Evolutionary conservation across 2,888 invertebrate genomes (phyloP), one percentile per base, ranked within the genome.

Genomic region (Pollenia griseotomentosa): DNA sequence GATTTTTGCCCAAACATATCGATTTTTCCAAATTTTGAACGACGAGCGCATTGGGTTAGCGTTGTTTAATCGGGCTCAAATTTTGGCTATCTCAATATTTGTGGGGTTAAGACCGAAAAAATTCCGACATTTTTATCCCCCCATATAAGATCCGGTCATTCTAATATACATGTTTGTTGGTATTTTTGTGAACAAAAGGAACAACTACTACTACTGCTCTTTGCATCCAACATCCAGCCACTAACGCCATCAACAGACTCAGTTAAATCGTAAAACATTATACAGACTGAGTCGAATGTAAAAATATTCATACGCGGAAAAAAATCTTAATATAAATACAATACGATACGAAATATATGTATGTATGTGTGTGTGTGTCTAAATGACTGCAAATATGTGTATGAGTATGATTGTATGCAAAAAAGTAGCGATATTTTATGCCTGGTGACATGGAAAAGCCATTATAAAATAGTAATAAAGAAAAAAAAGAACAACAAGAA

Each of bases 391-490:
- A n/a, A 40, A 40, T 33, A 33, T 33, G 33, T 4, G 33, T 33
- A 3, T 33, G 33, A 51, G 53, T 74, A 63, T 70, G 16, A 59
- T 19, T 61, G 44, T 12, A 53, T 16, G 61, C n/a, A n/a, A 65
- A 75, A 55, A 68, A 83, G 53, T 42, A 48, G 61, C 77, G 71
- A 87, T 87, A 87, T 87, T 82, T 87, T 84, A 87, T 87, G 84
- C 87, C 84, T 73, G 85, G 71, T 85, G 85, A 85, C 83, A 85
- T 83, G 83, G 77, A 88, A 88, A 88, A 85, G 73, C 85, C 83
- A 88, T 88, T 85, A 88, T 82, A 83, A 79, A 83, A 83, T 82
- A 78, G 84, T 86, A 87, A 86, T 82, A 84, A 78, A 87, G 66
- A 82, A 71, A 79, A 87, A 71, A 68, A 65, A 42, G 65, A 63